Percentiles rank a stretch among this genome's conserved stretches.
These are phyloP conservation scores for Lutjanus erythropterus DNA, from an alignment of 2,113 vertebrate species.

Conservation along the genomic window DNA sequence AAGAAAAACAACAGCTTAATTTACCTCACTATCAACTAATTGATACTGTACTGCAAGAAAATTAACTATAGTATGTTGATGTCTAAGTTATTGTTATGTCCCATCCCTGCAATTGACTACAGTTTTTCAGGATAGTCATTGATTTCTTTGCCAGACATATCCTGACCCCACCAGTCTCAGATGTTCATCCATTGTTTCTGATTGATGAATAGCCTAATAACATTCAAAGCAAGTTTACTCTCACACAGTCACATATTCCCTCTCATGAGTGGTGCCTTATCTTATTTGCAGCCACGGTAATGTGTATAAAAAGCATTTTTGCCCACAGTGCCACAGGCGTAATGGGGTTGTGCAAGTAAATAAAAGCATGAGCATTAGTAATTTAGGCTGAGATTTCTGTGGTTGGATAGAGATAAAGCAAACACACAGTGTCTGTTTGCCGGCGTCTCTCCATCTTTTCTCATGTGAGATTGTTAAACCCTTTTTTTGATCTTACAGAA, in stretches of 20 bases:
- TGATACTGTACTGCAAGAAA: neutral
- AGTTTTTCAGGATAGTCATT: neutral
- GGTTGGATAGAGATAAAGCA: slow-evolving; percentile 62
- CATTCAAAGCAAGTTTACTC: slow-evolving; percentile 70
- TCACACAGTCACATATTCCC: slow-evolving; percentile 66
- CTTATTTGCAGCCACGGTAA: slow-evolving; percentile 76
- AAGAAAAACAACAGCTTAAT: neutral
- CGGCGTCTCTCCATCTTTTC: neutral
- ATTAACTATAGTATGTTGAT: neutral
- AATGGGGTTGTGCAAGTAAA: slow-evolving; percentile 78
- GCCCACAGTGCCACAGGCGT: slow-evolving; percentile 64
- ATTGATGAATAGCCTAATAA: slow-evolving; percentile 74
- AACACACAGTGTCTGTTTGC: slow-evolving; percentile 52
- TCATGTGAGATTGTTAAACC: slow-evolving; percentile 12
- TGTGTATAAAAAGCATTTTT: slow-evolving; percentile 80
- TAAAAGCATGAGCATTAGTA: slow-evolving; percentile 74
- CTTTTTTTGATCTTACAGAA: slow-evolving; percentile 14
- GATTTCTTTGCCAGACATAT: neutral
- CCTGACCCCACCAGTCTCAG: slow-evolving; percentile 42
- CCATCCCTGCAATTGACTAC: neutral
- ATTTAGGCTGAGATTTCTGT: slow-evolving; percentile 58
- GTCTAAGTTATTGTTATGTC: neutral
- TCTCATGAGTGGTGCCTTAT: slow-evolving; percentile 77
- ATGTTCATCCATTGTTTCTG: slow-evolving; percentile 47
- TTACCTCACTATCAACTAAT: neutral